A percentile compares a stretch with the other conserved stretches of the same genome.
Evolutionary conservation across 2,113 vertebrate species (phyloP).

Genomic region (Catharus bicknelli): DNA sequence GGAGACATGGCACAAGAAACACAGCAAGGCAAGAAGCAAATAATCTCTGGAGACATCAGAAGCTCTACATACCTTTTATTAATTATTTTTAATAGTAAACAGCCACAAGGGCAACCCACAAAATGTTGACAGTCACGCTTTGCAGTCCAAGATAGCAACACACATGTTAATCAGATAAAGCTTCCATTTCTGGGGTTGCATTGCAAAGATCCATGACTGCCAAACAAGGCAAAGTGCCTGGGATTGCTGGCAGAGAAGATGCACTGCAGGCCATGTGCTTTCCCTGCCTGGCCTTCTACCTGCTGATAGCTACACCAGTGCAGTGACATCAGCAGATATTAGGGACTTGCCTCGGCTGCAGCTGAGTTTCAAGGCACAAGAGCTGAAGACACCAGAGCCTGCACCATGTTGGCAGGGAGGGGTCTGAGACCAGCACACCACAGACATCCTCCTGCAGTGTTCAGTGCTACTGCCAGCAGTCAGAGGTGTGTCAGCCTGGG

Average conservation of each 20-base stretch:
- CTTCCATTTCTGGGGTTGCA: neutral
- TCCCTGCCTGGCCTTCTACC: neutral
- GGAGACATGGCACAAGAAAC: neutral
- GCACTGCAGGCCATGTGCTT: neutral
- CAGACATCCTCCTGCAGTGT: neutral
- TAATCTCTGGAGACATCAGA: neutral
- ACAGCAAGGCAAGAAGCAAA: neutral
- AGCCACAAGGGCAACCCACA: neutral
- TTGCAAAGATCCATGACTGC: neutral
- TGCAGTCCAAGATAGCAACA: neutral
- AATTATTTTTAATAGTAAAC: neutral
- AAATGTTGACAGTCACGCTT: neutral
- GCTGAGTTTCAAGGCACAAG: neutral
- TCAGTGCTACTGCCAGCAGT: neutral
- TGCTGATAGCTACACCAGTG: neutral
- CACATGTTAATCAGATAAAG: neutral
- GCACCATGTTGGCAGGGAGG: accelerated
- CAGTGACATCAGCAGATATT: neutral
- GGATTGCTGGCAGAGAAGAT: neutral
- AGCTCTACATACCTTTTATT: accelerated
- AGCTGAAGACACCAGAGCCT: neutral
- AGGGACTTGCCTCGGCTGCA: neutral
- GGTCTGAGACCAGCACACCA: neutral
- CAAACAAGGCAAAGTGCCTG: neutral
- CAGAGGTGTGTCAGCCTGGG: neutral